phyloP scores from a whole-genome alignment of 2,113 vertebrate genomes.

The Loxodonta africana region DNA sequence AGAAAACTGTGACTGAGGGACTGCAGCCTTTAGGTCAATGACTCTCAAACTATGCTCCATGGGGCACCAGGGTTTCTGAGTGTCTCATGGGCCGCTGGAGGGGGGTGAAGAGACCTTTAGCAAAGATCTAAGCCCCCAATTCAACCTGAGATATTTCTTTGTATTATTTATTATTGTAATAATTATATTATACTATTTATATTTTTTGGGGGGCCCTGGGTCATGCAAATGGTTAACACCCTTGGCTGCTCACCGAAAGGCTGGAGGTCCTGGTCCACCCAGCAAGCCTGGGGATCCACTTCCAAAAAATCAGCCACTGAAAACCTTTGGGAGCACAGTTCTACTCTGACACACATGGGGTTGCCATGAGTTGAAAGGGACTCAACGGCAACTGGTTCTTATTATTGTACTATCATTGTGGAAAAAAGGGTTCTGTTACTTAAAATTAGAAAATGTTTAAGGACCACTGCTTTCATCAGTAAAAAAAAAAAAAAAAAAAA shows the following conservation, averaged over 20 bases:
- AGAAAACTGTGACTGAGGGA: neutral
- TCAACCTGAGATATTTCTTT: neutral
- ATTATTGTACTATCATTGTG: neutral
- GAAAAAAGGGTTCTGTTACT: neutral
- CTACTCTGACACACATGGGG: neutral
- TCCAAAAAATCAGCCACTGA: neutral
- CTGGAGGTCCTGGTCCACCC: neutral
- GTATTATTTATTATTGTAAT: neutral
- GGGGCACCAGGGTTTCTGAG: neutral
- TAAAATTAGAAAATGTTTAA: conserved; percentile 51
- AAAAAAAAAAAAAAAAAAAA: no score
- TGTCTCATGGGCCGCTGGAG: no score
- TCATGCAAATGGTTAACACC: neutral
- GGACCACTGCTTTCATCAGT: neutral
- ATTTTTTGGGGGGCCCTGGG: neutral
- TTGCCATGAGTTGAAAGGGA: neutral
- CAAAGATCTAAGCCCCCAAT: neutral
- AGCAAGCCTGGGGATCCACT: neutral
- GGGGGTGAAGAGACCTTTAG: neutral
- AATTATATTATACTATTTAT: neutral
- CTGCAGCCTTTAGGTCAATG: accelerated
- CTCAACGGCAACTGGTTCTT: neutral
- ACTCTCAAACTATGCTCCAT: conserved; percentile 61
- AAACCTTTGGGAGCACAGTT: no score
- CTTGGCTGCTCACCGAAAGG: neutral